Evolutionary conservation across 2,888 invertebrate species (phyloP), one percentile per base, ranked within the genome.

Genomic region (Ischnura elegans): DNA sequence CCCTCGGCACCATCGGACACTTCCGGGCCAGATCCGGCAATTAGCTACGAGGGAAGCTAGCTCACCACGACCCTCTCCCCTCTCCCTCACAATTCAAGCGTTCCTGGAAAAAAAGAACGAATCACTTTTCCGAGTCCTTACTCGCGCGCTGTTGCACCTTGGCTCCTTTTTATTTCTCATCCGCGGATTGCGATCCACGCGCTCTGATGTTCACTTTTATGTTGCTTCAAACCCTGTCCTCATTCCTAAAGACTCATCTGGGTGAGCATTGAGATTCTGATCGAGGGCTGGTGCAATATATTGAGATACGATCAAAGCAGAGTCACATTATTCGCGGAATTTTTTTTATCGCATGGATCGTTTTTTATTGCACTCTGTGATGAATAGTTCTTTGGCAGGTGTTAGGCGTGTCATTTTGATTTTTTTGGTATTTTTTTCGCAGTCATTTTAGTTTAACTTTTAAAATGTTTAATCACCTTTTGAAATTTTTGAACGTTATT

Each of bases 1-100:
- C 90, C 43, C 6, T 90, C 61, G 90, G 90, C 43, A 61, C 90
- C 90, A 42, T 90, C 42, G 90, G 90, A 43, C 55, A 61, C 25
- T 43, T 43, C 61, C n/a, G n/a, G 42, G 61, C 55, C 76, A 76
- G 76, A 76, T 76, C 76, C 29, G 76, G 29, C 36, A 76, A 76
- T 76, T 76, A 76, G 36, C 76, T 76, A 76, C n/a, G n/a, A n/a
- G n/a, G n/a, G 76, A 76, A 76, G 5, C 76, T 5, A 51, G 51
- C 29, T 36, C 25, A 25, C 61, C 61, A 1, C 8, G 19, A 25
- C 61, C 0, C 61, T 51, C 51, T 51, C 13, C n/a, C n/a, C 61
- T 3, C n/a, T n/a, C n/a, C n/a, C n/a, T 25, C 61, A n/a, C n/a
- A n/a, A n/a, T n/a, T n/a, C n/a, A n/a, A n/a, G n/a, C n/a, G 61